phyloP scores from a whole-genome alignment of 2,113 vertebrate genomes.

The Poicephalus gulielmi region DNA sequence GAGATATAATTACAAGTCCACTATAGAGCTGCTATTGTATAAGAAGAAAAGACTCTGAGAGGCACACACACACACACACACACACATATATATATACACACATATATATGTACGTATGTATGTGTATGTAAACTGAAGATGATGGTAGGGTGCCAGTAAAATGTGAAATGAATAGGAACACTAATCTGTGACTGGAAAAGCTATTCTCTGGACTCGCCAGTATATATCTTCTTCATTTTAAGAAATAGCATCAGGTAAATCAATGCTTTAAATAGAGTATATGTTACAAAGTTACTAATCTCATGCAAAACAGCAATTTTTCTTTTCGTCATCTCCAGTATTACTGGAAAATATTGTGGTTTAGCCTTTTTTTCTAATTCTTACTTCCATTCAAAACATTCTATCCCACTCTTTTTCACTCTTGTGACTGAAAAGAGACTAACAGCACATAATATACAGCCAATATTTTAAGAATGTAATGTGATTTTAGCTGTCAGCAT shows the following conservation, averaged over 20 bases:
- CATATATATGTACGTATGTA: too few relatives aligned
- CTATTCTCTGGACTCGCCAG: neutral
- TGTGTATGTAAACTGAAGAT: neutral
- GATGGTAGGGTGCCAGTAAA: neutral
- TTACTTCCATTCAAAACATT: neutral
- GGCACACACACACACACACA: neutral
- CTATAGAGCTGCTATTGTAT: neutral
- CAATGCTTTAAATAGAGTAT: neutral
- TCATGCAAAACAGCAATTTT: neutral
- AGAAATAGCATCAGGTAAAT: neutral
- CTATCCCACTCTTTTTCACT: neutral
- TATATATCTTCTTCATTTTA: neutral
- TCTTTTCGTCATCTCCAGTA: neutral
- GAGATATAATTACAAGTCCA: neutral
- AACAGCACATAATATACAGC: neutral
- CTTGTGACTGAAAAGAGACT: neutral
- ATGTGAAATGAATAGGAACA: neutral
- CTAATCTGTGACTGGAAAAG: neutral
- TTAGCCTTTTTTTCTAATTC: neutral
- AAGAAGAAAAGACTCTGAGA: neutral
- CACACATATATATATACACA: rapidly evolving
- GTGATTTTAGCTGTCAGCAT: neutral
- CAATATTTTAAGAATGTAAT: neutral
- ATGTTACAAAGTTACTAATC: neutral
- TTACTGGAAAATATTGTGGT: neutral